These are phyloP conservation scores for Epinephelus lanceolatus DNA, from an alignment of 2,113 vertebrate genomes.

Conservation along the genomic window DNA sequence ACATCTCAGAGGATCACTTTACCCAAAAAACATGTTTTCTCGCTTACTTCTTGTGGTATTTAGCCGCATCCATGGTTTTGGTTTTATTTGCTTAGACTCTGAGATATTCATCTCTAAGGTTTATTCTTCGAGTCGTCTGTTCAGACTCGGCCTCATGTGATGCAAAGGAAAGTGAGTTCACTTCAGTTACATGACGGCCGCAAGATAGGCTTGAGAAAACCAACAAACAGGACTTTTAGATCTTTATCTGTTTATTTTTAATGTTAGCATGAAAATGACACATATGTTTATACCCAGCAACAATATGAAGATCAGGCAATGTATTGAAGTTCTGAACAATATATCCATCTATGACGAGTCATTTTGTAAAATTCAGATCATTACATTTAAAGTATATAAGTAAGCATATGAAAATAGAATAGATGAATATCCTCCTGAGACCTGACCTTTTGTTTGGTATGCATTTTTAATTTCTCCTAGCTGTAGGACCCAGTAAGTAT, in stretches of 20 bases:
- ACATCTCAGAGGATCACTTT: not conserved
- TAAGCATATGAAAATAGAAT: not conserved
- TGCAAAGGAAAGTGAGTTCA: slow-evolving; percentile 16
- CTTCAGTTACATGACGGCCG: not conserved
- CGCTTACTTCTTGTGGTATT: not conserved
- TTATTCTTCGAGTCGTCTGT: not conserved
- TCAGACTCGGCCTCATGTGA: not conserved
- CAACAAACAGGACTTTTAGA: not conserved
- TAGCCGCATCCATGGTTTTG: not conserved
- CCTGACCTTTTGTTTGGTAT: too few species aligned
- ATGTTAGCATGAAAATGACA: not conserved
- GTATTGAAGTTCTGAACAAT: too few species aligned
- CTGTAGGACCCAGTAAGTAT: too few species aligned
- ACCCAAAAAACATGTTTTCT: not conserved
- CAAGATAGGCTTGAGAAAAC: not conserved
- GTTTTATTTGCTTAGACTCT: not conserved
- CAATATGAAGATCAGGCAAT: not conserved
- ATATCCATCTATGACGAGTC: too few species aligned
- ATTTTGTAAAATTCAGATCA: slow-evolving; percentile 6
- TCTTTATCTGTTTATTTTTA: slow-evolving; percentile 40
- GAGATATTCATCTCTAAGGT: not conserved
- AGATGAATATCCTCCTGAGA: too few species aligned
- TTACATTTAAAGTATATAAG: not conserved
- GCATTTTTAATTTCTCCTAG: too few species aligned
- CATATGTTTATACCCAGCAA: not conserved